These are phyloP conservation scores for Eretmocerus hayati DNA, from an alignment of 2,888 invertebrate species.

Conservation along the genomic window DNA sequence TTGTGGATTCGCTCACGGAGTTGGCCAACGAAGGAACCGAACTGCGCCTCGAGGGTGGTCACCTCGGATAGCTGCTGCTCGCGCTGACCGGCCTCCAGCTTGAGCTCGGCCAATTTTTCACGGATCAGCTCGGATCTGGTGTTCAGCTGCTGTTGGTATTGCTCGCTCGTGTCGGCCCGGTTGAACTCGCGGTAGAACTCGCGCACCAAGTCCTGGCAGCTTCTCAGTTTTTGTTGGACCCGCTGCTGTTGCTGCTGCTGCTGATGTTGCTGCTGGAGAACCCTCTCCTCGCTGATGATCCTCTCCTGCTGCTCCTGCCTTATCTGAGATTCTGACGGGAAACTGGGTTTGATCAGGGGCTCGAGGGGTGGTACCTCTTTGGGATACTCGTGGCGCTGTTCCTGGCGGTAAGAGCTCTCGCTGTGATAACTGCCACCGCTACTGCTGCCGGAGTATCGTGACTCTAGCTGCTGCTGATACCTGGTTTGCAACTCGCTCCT, in stretches of 20 bases:
- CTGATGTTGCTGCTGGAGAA: neutral
- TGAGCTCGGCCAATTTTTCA: neutral
- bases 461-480: neutral
- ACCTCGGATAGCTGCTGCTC: neutral
- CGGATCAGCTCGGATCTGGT: neutral
- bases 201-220: too few species aligned
- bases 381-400: neutral
- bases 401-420: neutral
- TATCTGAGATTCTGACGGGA: slow-evolving; percentile 1
- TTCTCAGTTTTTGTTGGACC: too few species aligned
- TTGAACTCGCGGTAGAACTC: too few species aligned
- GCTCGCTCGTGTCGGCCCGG: neutral
- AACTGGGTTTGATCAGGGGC: slow-evolving; percentile 1
- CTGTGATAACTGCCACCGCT: neutral
- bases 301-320: neutral
- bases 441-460: neutral
- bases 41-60: neutral
- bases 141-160: neutral
- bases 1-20: neutral
- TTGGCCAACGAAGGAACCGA: neutral
- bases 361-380: neutral
- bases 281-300: neutral
- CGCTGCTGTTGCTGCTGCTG: neutral
- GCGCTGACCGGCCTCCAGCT: neutral
- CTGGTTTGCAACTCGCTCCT: neutral